A percentile compares a stretch with the other conserved stretches of the same genome.
phyloP scores from a whole-genome alignment of 92 coral and sea anemone species.

The Heliopora coerulea region DNA sequence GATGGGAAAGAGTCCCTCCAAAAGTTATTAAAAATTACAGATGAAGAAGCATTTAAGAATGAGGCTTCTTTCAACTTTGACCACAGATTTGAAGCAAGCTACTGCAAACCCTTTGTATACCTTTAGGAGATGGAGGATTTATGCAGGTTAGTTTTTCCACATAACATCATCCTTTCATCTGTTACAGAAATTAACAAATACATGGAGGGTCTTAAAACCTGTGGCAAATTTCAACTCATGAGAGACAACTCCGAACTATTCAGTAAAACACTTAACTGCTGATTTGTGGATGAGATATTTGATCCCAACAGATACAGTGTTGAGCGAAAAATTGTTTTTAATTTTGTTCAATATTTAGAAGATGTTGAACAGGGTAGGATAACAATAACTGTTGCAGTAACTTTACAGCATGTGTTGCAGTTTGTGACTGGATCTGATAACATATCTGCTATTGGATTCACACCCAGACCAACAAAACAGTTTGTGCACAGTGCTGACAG shows the following conservation, averaged over 20 bases:
- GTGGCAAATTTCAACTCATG: slow-evolving; percentile 19
- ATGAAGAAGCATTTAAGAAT: slow-evolving; percentile 49
- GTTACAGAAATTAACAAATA: slow-evolving; percentile 29
- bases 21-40: slow-evolving; percentile 37
- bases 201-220: slow-evolving; percentile 45
- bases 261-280: slow-evolving; percentile 37
- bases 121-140: slow-evolving; percentile 55
- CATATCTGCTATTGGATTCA: slow-evolving; percentile 54
- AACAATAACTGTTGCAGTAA: slow-evolving; percentile 31
- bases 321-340: slow-evolving; percentile 44
- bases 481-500: slow-evolving; percentile 44
- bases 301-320: slow-evolving; percentile 34
- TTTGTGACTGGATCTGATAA: slow-evolving; percentile 59
- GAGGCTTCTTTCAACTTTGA: slow-evolving; percentile 53
- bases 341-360: slow-evolving; percentile 43
- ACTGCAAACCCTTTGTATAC: slow-evolving; percentile 53
- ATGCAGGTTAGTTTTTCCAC: slow-evolving; percentile 29
- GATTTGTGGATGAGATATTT: slow-evolving; percentile 30
- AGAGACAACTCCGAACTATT: slow-evolving; percentile 24
- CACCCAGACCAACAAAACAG: slow-evolving; percentile 52
- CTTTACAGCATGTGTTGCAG: slow-evolving; percentile 51
- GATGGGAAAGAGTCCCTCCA: slow-evolving; percentile 47
- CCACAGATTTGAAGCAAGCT: slow-evolving; percentile 60
- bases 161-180: slow-evolving; percentile 38
- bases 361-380: slow-evolving; percentile 45